Base-by-base conservation (phyloP, 2,113 vertebrate genomes). In the Cephalopholis sonnerati region DNA sequence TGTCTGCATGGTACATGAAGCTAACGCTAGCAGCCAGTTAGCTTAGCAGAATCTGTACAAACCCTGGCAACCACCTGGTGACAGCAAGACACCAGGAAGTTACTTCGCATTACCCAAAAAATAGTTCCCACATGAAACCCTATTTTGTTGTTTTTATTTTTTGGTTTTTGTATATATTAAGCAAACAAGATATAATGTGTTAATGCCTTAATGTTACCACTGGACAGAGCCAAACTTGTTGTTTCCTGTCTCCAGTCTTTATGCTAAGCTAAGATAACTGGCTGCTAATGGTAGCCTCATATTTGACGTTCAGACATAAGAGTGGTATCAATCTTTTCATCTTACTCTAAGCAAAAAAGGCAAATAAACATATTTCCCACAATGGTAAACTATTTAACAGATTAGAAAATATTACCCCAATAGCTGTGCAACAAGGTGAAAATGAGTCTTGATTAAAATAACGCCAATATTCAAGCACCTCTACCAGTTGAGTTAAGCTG, bases 401-500 rank as follows among this genome's bases (percentile, higher is more conserved):
- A 67, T 27, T 1, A 27, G 1, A 66, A 58, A 59, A 39, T 5
- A 11, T 29, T 36, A 51, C 25, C 10, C 10, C 29, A 1, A 59
- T n/a, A 22, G 7, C 7, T 22, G 41, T 32, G 1, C 17, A 62
- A 32, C 4, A 50, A 58, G 0, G 17, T 18, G n/a, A 3, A 71
- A 79, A 53, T 44, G 4, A 1, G 18, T 59, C 71, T 59, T 39
- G 13, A 53, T 67, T 5, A 5, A 68, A 20, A 66, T 20, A 39
- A 58, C 11, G 2, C 17, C 16, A 66, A 57, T n/a, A 65, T 55
- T 73, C 54, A 68, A 62, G 39, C 25, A 59, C 41, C 50, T 39
- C 17, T 48, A 70, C 22, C 12, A 62, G 25, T 11, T 36, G 62
- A 46, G 27, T 36, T 79, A 24, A 64, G 66, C 65, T 74, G n/a